phyloP scores from a whole-genome alignment of 2,888 invertebrate genomes.

The Acrobasis suavella region DNA sequence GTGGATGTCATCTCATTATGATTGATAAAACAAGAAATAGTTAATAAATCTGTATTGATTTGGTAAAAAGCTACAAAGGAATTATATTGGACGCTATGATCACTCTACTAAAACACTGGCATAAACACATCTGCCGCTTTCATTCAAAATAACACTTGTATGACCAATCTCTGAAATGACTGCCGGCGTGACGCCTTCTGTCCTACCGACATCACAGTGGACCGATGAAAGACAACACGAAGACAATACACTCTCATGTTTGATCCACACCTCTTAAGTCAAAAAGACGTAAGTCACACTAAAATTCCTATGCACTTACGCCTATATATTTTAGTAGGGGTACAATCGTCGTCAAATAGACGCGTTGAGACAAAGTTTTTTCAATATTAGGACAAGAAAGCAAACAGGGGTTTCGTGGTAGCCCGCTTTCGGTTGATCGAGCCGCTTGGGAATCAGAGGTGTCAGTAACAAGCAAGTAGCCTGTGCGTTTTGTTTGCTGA shows the following conservation, averaged over 20 bases:
- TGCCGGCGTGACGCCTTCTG: constrained; percentile 21
- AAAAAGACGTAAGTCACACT: too few species aligned
- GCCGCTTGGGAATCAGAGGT: constrained; percentile 19
- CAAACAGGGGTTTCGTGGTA: constrained; percentile 43
- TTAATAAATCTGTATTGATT: too few species aligned
- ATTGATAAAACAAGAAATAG: too few species aligned
- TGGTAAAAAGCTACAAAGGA: too few species aligned
- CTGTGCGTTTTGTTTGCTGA: background rate
- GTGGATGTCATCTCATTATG: too few species aligned
- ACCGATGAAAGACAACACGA: constrained; percentile 13
- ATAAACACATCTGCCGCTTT: background rate
- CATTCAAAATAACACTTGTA: constrained; percentile 10
- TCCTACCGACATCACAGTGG: constrained; percentile 14
- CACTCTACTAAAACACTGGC: background rate
- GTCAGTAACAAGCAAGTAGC: constrained; percentile 19
- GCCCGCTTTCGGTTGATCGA: constrained; percentile 17
- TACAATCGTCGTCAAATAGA: constrained; percentile 40
- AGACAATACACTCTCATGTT: constrained; percentile 9
- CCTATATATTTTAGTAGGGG: constrained; percentile 35
- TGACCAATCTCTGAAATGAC: constrained; percentile 13
- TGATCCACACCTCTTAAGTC: constrained; percentile 3
- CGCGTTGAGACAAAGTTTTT: constrained; percentile 39
- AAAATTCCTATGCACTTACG: background rate
- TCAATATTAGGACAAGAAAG: constrained; percentile 45
- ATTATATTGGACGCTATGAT: background rate